Percentiles rank a stretch among this genome's conserved stretches.
Conservation (phyloP, 2,113 vertebrate species). For the Hiodon tergisus region DNA sequence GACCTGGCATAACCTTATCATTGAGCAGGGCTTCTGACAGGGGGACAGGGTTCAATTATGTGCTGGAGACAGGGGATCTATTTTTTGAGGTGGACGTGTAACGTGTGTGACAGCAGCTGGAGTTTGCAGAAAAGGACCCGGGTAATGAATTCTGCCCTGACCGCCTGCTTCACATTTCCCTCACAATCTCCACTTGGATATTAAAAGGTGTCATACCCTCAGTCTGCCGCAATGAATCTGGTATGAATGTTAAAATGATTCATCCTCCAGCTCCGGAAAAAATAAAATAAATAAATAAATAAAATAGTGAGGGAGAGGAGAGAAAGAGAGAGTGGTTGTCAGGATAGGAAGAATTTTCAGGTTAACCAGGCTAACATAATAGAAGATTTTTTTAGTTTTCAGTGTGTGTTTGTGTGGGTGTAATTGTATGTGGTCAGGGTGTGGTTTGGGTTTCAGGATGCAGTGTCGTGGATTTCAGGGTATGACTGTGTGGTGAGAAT, state of each 20-base stretch:
- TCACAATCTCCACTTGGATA: conserved; percentile 71
- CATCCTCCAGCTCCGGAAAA: conserved; percentile 55
- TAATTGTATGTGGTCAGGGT: too few relatives aligned
- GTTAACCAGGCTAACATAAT: conserved; percentile 7
- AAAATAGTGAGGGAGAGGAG: conserved; percentile 29
- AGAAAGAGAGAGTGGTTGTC: not conserved
- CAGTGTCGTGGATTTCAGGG: too few relatives aligned
- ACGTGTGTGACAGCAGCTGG: conserved; percentile 39
- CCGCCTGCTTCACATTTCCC: conserved; percentile 56
- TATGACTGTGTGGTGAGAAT: too few relatives aligned
- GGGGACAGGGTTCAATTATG: conserved; percentile 41
- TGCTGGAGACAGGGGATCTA: conserved; percentile 43
- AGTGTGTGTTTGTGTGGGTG: too few relatives aligned
- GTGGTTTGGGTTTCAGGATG: too few relatives aligned
- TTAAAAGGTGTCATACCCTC: conserved; percentile 70
- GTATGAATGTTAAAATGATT: conserved; percentile 73
- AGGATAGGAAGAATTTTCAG: conserved; percentile 5
- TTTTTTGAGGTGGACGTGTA: conserved; percentile 50
- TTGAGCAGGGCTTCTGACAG: too few relatives aligned
- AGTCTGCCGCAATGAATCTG: conserved; percentile 68
- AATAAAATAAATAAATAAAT: conserved; percentile 43
- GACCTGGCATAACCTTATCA: too few relatives aligned
- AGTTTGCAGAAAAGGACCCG: conserved; percentile 35
- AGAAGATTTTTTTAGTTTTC: not conserved
- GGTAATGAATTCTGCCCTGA: conserved; percentile 57